phyloP scores from a whole-genome alignment of 1,140 invertebrate genomes.

The Brachionus plicatilis region DNA sequence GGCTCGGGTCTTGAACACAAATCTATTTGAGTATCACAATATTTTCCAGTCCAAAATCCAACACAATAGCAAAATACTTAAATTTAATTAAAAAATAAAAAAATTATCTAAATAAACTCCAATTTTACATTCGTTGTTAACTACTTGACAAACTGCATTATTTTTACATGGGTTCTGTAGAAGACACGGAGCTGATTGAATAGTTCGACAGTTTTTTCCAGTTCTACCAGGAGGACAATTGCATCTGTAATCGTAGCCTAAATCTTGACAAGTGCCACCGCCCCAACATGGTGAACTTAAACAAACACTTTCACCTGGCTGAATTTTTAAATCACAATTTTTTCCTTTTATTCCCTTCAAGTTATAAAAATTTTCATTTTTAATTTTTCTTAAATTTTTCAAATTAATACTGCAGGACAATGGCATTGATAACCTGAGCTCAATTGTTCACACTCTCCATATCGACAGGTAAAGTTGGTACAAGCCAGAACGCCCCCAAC shows the following conservation, averaged over 20 bases:
- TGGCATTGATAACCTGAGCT: not conserved
- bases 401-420: constrained; percentile 15
- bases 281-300: constrained; percentile 30
- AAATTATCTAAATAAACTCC: not conserved
- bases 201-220: constrained; percentile 36
- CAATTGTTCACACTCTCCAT: constrained; percentile 40
- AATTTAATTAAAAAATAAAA: not conserved
- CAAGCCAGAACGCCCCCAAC: constrained; percentile 5
- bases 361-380: not conserved
- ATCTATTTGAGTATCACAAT: not conserved
- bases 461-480: constrained; percentile 36
- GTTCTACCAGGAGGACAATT: not conserved
- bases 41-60: constrained; percentile 33
- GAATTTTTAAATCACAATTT: constrained; percentile 5
- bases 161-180: constrained; percentile 22
- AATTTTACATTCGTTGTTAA: not conserved
- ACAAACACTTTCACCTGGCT: constrained; percentile 12
- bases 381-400: not conserved
- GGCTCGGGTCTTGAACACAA: not conserved
- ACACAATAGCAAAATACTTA: constrained; percentile 35
- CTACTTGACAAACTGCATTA: constrained; percentile 12
- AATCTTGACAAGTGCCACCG: constrained; percentile 10
- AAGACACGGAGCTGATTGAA: constrained; percentile 38
- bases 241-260: constrained; percentile 24
- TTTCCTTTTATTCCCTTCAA: constrained; percentile 8